Percentiles rank a stretch among this genome's conserved stretches.
These are phyloP conservation scores for Stenichneumon culpator DNA, from an alignment of 2,888 invertebrate species.

Conservation along the genomic window DNA sequence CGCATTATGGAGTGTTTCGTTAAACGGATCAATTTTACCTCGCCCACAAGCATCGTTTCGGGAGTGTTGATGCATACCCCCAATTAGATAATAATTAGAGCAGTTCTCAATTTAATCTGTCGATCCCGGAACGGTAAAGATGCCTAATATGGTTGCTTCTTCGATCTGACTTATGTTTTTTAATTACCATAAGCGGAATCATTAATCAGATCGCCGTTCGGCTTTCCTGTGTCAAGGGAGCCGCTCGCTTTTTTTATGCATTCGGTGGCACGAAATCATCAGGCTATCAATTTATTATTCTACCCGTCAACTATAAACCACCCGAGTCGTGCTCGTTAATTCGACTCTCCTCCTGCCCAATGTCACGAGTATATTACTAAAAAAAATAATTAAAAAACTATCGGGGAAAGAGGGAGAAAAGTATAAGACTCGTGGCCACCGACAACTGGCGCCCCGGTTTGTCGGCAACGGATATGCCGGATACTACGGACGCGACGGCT, in stretches of 20 bases:
- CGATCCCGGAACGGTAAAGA: slow-evolving; percentile 6
- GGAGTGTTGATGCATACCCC: background rate
- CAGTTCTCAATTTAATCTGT: slow-evolving; percentile 27
- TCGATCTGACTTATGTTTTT: slow-evolving; percentile 67
- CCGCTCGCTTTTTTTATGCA: slow-evolving; percentile 65
- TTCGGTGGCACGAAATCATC: slow-evolving; percentile 68
- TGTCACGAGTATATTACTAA: slow-evolving; percentile 50
- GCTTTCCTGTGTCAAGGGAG: slow-evolving; percentile 62
- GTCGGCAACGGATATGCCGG: slow-evolving; percentile 43
- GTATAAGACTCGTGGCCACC: slow-evolving; percentile 63
- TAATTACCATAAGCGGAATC: slow-evolving; percentile 79
- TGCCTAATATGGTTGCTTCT: slow-evolving; percentile 15
- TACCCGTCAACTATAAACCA: slow-evolving; percentile 73
- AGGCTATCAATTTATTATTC: slow-evolving; percentile 76
- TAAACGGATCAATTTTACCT: background rate
- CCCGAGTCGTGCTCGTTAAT: slow-evolving; percentile 69
- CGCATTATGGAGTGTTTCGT: background rate
- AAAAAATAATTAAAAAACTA: slow-evolving; percentile 1
- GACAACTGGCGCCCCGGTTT: slow-evolving; percentile 80
- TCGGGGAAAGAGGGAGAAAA: slow-evolving; percentile 13
- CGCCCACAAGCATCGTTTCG: background rate
- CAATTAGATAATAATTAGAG: slow-evolving; percentile 21
- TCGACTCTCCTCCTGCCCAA: slow-evolving; percentile 26
- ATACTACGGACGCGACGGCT: slow-evolving; percentile 40
- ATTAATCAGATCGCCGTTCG: slow-evolving; percentile 78